Evolutionary conservation across 2,797 vertebrate species (phyloP), one percentile per base, ranked within the genome.

Genomic region (Taeniopygia guttata): DNA sequence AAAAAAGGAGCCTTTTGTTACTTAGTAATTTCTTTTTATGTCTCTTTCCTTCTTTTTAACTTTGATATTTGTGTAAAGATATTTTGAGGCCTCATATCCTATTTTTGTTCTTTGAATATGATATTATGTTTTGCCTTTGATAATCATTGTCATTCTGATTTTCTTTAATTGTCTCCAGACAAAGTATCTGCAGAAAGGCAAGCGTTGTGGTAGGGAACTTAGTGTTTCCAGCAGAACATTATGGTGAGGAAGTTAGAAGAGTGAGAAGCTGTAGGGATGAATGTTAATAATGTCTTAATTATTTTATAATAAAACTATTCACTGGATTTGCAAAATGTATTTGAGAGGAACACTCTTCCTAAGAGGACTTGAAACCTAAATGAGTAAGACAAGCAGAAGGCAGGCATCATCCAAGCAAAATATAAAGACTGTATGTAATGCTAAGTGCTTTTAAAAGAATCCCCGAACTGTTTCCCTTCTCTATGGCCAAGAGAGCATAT

Each of bases 61-160:
- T 96, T 96, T 94, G 85, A 83, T 86, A 96, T 95, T 96, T 95
- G 56, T 88, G 56, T 96, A 93, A 95, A 96, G 94, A 83, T 95
- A 74, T 94, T 91, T 95, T 95, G 84, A 87, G 83, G 36, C 70
- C 80, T 93, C 46, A 66, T 60, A 74, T 92, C 59, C 40, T 77
- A 88, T 83, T 89, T 96, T 87, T 83, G 46, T 70, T 92, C 86
- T 93, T 38, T 94, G 88, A 93, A 80, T 74, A 52, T 63, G 49
- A 55, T 69, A 88, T 70, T 78, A 93, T 93, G 86, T 89, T 94
- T 88, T 80, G 49, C 74, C 54, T 96, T 94, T 92, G 92, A 89
- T 84, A 38, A 68, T 95, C 54, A 34, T 55, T 88, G 87, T 83
- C 76, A 56, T 87, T 84, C 69, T 63, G 76, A 66, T 92, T 92